A percentile compares a stretch with the other conserved stretches of the same genome.
Evolutionary conservation across 2,888 invertebrate species (phyloP).

Genomic region (Chymomyza caudatula): DNA sequence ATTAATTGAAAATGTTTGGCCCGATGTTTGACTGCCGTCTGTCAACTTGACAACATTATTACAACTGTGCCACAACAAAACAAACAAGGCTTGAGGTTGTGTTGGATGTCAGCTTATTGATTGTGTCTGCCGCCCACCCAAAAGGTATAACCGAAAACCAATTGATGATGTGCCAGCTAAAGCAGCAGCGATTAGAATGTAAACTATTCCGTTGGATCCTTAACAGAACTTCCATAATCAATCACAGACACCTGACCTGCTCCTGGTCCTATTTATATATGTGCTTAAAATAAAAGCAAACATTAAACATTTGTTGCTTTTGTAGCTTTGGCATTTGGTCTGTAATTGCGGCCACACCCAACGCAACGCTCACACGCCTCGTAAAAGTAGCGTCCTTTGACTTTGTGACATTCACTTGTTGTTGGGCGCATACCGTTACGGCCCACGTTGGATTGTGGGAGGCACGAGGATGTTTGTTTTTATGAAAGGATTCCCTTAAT

Average conservation of each 20-base stretch:
- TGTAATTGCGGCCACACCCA: neutral
- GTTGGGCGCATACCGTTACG: too few relatives aligned
- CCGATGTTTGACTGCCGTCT: neutral
- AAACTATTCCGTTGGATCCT: neutral
- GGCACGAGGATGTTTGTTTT: slow-evolving; percentile 19
- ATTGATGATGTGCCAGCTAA: neutral
- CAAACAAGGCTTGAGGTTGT: neutral
- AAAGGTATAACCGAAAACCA: neutral
- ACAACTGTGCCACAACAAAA: neutral
- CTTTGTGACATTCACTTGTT: neutral
- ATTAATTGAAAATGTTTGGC: slow-evolving; percentile 20
- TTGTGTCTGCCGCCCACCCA: neutral
- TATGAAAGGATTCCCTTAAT: slow-evolving; percentile 11
- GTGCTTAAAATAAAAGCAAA: neutral
- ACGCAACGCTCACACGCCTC: neutral
- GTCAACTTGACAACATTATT: slow-evolving; percentile 5
- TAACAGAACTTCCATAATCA: neutral
- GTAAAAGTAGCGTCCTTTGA: neutral
- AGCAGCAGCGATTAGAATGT: neutral
- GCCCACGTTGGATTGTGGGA: neutral
- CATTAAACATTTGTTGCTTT: neutral
- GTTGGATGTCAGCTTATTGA: neutral
- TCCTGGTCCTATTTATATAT: neutral
- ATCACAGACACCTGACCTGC: neutral
- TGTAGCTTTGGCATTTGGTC: neutral